Base-by-base conservation (phyloP, 2,113 vertebrate genomes). In the Crotalus viridis region DNA sequence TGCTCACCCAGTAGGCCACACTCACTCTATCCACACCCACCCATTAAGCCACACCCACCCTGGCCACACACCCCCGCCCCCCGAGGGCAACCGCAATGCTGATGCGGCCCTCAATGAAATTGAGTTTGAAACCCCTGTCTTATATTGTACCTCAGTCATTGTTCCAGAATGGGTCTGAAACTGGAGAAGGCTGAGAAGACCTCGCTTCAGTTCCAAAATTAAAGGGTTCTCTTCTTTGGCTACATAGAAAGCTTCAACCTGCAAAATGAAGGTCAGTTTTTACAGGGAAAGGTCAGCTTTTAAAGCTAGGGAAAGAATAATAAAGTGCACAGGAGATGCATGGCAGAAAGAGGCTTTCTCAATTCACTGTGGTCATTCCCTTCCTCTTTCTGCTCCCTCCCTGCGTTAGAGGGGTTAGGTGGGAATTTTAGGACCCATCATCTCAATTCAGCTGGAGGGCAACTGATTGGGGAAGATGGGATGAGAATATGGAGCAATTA, bases 121-220 rank as follows among this genome's bases (percentile, higher is more conserved):
- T 46, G 46, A 46, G 4, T 46, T 5, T 5, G 46, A 46, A 4
- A 46, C 4, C 46, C 46, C 46, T 46, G 46, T 22, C 91, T 87
- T 89, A 57, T 6, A 87, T 93, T 55, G 21, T 94, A 97, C 97
- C 97, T 97, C 97, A 39, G 89, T 46, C 0, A 56, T 0, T 0
- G 43, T 96, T 85, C 96, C 93, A 0, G 94, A 0, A 0, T 96
- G 93, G 28, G 88, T 64, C 93, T 97, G 97, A 26, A 97, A 88
- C 92, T 97, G 97, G 93, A 95, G 56, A 56, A 98, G 94, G 1
- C 96, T 95, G 94, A 94, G 0, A 6, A 97, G 17, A 0, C 97
- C 96, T 26, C 96, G 92, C 69, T 97, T 98, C 91, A 98, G 85
- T 59, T 97, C 97, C 0, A 96, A 91, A 9, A 89, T 81, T 48